Evolutionary conservation across 1,140 invertebrate genomes (phyloP), one percentile per base, ranked within the genome.

Genomic region (Euschistus heros): DNA sequence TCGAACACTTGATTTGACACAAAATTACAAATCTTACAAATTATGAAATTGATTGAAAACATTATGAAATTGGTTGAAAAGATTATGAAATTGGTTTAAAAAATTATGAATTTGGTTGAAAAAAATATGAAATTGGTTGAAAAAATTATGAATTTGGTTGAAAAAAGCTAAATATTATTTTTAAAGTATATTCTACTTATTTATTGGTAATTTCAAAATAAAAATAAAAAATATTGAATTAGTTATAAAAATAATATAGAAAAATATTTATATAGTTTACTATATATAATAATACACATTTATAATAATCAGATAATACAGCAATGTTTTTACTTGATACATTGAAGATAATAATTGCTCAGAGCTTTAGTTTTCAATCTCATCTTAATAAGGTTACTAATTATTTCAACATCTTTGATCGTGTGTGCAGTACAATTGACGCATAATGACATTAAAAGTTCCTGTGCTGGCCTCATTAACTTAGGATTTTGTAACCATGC

Each of bases 401-500:
- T 86, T 15, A 95, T 89, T 77, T 98, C 94, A 57, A 91, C 81
- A 76, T 97, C 94, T 66, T 83, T 80, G 69, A 86, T 82, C 6
- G 87, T 87, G 67, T 85, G 86, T 10, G 85, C 81, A 30, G 84
- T 87, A 72, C 89, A 88, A 77, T 97, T 98, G 68, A 90, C 85
- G 74, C 93, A 96, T 61, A 97, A 82, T 68, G 94, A 89, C 63
- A 94, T 85, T 3, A 98, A 77, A n/a, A 98, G 76, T 76, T 98
- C 94, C 75, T 97, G 94, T 0, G 93, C 92, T 10, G 88, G 83
- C 72, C 90, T 84, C 75, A 89, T 88, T 50, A 94, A 75, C 80
- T 98, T 98, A 37, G 93, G 92, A 78, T 96, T 97, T 72, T 96
- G 93, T 27, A 98, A 78, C 94, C 94, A 97, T 66, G 88, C 84